Evolutionary conservation across 1,140 invertebrate species (phyloP), one percentile per base, ranked within the genome.

Genomic region (Eupeodes corollae): DNA sequence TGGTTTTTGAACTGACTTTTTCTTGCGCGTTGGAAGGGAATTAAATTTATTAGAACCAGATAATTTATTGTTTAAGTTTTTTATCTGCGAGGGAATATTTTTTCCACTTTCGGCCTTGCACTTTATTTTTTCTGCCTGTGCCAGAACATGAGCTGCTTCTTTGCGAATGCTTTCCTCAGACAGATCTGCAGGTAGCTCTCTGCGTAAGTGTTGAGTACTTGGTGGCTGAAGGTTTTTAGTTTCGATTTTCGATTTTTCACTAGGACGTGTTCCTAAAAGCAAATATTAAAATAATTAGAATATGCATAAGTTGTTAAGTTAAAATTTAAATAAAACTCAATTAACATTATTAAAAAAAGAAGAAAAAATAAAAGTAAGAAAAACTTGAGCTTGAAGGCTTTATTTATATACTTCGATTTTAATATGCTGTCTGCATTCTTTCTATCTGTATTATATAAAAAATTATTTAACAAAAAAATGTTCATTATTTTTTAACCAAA

Each of bases 41-140:
- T 67, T 49, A 44, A 68, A 68, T 33, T 63, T 47, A 33, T 61
- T 57, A 9, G 52, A 40, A 19, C 34, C 49, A 10, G 31, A 6
- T 9, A 47, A 10, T 3, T 35, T 49, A 26, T 46, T 53, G 3
- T 38, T 14, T 1, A 38, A 51, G 21, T 72, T 70, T 47, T 68
- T 69, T n/a, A 58, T 52, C 48, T 59, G 56, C 14, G 45, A 57
- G 46, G 62, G 52, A 45, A 67, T 65, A 21, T 67, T 59, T 44
- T 63, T 63, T 6, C 57, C 64, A 54, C 61, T 62, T 38, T 61
- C 62, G 6, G 62, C 65, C 42, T 62, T 68, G 45, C 65, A 67
- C 34, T 66, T 63, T 18, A 66, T 63, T 31, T 61, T 44, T 11
- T 66, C 65, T 1, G 65, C 65, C 51, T 68, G 65, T 30, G 61